phyloP scores from a whole-genome alignment of 2,797 vertebrate species.

The Gallirallus australis region DNA sequence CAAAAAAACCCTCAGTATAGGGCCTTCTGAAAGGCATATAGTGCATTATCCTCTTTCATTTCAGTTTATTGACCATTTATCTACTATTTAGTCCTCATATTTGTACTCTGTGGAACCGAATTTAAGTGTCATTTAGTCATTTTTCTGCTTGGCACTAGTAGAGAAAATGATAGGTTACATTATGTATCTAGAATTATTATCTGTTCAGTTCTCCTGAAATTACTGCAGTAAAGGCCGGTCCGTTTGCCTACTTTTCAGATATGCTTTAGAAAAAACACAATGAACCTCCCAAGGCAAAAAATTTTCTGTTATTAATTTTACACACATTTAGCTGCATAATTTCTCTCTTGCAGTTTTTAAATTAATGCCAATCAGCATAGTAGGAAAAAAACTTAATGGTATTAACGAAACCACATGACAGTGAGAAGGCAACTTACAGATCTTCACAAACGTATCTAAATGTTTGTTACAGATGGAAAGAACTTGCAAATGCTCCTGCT shows the following conservation, averaged over 20 bases:
- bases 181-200: neutral
- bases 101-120: neutral
- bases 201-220: neutral
- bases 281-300: neutral
- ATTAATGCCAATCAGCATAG: neutral
- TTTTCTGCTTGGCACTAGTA: neutral
- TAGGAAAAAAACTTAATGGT: neutral
- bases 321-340: neutral
- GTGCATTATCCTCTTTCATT: neutral
- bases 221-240: neutral
- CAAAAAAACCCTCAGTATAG: neutral
- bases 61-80: neutral
- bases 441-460: neutral
- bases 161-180: conserved; percentile 48
- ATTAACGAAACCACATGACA: neutral
- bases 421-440: neutral
- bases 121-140: conserved; percentile 11
- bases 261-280: neutral
- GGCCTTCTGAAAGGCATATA: neutral
- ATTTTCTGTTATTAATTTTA: neutral
- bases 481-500: neutral
- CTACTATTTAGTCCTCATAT: neutral
- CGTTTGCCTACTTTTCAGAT: neutral
- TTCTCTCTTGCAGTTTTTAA: neutral
- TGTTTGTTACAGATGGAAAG: neutral